phyloP scores from a whole-genome alignment of 2,797 vertebrate species.

The Benthosema pterotum region DNA sequence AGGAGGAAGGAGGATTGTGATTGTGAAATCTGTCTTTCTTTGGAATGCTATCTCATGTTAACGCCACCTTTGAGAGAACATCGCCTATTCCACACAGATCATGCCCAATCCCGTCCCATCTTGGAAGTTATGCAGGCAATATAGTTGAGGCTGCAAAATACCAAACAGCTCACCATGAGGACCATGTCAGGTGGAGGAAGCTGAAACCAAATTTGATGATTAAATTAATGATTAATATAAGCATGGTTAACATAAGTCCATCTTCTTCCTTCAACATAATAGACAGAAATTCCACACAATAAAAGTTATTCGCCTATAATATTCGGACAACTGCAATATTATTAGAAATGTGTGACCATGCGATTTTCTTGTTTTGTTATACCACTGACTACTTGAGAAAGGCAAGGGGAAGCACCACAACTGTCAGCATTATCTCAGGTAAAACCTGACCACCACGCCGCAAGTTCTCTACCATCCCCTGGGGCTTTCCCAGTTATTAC shows the following conservation, averaged over 20 bases:
- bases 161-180: background rate
- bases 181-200: background rate
- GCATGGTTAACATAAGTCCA: too few species aligned
- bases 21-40: background rate
- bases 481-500: constrained; percentile 71
- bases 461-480: constrained; percentile 26
- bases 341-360: too few species aligned
- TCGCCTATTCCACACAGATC: background rate
- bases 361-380: constrained; percentile 17
- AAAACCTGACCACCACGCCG: constrained; percentile 44
- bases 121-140: background rate
- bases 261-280: too few species aligned
- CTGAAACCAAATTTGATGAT: too few species aligned
- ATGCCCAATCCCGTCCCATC: too few species aligned
- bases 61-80: background rate
- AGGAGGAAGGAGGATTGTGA: too few species aligned
- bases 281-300: too few species aligned
- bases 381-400: constrained; percentile 50
- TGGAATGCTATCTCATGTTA: background rate
- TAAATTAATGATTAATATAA: too few species aligned
- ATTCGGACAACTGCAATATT: too few species aligned
- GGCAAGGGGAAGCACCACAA: constrained; percentile 56
- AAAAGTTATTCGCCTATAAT: too few species aligned
- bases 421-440: constrained; percentile 63
- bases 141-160: background rate